phyloP scores from a whole-genome alignment of 2,888 invertebrate species.

The Amiota minor region DNA sequence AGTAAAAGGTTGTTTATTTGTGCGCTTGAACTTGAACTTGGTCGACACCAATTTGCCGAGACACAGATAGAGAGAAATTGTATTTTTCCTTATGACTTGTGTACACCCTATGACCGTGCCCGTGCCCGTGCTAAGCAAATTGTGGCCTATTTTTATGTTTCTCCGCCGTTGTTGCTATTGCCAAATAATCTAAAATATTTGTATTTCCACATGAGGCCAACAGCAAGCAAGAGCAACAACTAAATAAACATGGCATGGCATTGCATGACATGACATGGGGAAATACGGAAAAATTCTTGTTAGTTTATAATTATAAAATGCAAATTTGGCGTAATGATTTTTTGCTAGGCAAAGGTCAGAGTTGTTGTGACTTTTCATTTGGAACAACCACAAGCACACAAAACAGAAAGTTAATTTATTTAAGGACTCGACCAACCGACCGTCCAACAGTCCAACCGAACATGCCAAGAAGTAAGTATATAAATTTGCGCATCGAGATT shows the following conservation, averaged over 20 bases:
- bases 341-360: neutral
- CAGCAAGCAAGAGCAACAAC: neutral
- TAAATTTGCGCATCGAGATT: too few species aligned
- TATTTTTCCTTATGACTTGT: neutral
- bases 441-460: too few species aligned
- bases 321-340: slow-evolving; percentile 8
- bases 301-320: slow-evolving; percentile 19
- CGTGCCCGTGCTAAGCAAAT: neutral
- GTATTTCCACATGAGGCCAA: neutral
- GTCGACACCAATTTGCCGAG: neutral
- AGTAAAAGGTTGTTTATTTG: neutral
- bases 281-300: neutral
- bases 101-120: neutral
- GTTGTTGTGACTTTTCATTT: neutral
- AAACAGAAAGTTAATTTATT: too few species aligned
- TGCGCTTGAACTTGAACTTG: slow-evolving; percentile 31
- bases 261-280: too few species aligned
- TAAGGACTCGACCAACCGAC: too few species aligned
- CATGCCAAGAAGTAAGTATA: too few species aligned
- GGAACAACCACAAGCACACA: too few species aligned
- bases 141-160: slow-evolving; percentile 13
- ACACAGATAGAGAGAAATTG: too few species aligned
- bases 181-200: slow-evolving; percentile 22
- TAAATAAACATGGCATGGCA: too few species aligned
- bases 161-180: slow-evolving; percentile 3